Conservation (phyloP, 2,113 vertebrate species). For the Turnix velox region DNA sequence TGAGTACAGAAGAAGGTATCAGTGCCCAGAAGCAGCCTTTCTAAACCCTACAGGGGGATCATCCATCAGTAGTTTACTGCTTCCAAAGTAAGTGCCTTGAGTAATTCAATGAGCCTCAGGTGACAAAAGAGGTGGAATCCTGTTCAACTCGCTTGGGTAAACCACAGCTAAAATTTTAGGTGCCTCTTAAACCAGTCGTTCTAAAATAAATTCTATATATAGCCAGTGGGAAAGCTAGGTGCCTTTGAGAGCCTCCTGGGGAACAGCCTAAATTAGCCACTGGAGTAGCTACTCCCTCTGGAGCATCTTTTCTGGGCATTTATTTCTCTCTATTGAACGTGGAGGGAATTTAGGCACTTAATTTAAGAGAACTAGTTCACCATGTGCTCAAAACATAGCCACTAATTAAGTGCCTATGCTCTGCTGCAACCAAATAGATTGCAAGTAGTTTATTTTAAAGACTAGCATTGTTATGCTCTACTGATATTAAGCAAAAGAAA, state of each 20-base stretch:
- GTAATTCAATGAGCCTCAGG: not conserved
- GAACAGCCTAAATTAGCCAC: conserved; percentile 11
- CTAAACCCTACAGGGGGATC: not conserved
- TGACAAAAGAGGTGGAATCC: not conserved
- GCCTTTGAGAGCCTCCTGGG: conserved; percentile 37
- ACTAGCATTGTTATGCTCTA: not conserved
- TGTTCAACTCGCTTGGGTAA: not conserved
- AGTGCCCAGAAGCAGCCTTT: not conserved
- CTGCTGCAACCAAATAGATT: not conserved
- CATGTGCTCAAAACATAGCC: conserved; percentile 40
- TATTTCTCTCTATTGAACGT: not conserved
- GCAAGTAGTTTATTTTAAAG: not conserved
- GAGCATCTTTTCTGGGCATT: conserved; percentile 32
- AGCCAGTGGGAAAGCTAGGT: conserved; percentile 3
- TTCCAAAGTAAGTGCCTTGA: not conserved
- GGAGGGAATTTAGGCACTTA: not conserved
- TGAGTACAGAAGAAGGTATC: not conserved
- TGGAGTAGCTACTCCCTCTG: not conserved
- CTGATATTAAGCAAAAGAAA: not conserved
- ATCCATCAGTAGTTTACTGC: not conserved
- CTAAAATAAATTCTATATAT: not conserved
- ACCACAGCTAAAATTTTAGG: not conserved
- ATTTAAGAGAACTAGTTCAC: conserved; percentile 61
- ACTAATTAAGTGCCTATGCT: conserved; percentile 23
- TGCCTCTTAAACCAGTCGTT: not conserved